Evolutionary conservation across 2,797 vertebrate genomes (phyloP).

Genomic region (Carapus acus): DNA sequence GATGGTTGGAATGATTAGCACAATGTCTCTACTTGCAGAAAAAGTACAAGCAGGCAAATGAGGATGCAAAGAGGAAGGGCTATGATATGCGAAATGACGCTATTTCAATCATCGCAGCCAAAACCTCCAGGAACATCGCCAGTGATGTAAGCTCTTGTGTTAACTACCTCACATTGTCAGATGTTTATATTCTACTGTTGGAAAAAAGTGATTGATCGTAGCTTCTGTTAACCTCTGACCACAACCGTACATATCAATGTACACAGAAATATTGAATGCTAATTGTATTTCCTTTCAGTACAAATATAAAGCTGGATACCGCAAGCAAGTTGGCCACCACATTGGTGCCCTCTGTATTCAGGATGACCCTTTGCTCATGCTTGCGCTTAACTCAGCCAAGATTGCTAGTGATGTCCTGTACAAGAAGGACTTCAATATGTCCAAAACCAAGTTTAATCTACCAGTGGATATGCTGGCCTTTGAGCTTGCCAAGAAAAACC

Average conservation of each 20-base stretch:
- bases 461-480: conserved; percentile 81
- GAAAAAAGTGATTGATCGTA: too few species aligned
- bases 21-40: conserved; percentile 48
- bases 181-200: too few species aligned
- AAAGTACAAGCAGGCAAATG: conserved; percentile 82
- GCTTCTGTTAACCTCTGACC: too few species aligned
- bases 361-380: conserved; percentile 75
- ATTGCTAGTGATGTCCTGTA: conserved; percentile 85
- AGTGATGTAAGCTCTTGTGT: too few species aligned
- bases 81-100: conserved; percentile 80
- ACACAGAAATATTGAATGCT: too few species aligned
- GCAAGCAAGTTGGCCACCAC: conserved; percentile 77
- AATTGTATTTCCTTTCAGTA: conserved; percentile 60
- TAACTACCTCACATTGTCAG: too few species aligned
- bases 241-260: too few species aligned
- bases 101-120: conserved; percentile 77
- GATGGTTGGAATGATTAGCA: too few species aligned
- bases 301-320: conserved; percentile 77
- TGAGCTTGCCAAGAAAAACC: conserved; percentile 82
- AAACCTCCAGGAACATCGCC: conserved; percentile 40
- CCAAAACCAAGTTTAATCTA: conserved; percentile 75
- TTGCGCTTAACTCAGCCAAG: conserved; percentile 77
- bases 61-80: conserved; percentile 83
- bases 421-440: conserved; percentile 86
- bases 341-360: conserved; percentile 68